Conservation (phyloP, 2,113 vertebrate species). For the Herpetotheres cachinnans region DNA sequence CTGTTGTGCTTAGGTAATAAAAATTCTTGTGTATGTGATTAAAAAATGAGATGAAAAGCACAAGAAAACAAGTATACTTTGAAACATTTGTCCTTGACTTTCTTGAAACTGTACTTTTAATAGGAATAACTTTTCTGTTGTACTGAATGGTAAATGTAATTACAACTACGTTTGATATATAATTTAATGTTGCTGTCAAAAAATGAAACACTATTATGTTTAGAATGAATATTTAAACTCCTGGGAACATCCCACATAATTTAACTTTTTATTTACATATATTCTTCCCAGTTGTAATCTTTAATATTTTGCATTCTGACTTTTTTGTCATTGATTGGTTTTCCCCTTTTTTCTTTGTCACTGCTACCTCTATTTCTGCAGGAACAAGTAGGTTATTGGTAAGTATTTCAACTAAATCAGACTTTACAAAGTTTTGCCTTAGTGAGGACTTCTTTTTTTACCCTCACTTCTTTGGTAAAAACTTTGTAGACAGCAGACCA, state of each 20-base stretch:
- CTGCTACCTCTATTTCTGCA: slow-evolving; percentile 76
- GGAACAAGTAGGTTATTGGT: slow-evolving; percentile 76
- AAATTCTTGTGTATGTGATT: not conserved
- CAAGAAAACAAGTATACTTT: not conserved
- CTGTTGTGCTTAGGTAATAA: not conserved
- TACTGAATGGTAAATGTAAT: not conserved
- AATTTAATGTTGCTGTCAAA: not conserved
- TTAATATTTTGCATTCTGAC: slow-evolving; percentile 49
- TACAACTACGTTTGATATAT: not conserved
- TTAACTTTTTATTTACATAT: not conserved
- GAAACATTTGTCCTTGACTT: not conserved
- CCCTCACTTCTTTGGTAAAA: slow-evolving; percentile 68
- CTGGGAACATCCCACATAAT: not conserved
- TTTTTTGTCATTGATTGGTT: slow-evolving; percentile 75
- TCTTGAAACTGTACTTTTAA: not conserved
- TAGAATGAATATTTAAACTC: not conserved
- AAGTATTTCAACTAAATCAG: slow-evolving; percentile 71
- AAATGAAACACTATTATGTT: not conserved
- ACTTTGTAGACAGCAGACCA: slow-evolving; percentile 71
- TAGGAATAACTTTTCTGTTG: not conserved
- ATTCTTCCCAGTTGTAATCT: slow-evolving; percentile 49
- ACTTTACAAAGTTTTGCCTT: slow-evolving; percentile 76
- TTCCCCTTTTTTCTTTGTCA: slow-evolving; percentile 70
- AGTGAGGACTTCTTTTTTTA: slow-evolving; percentile 48
- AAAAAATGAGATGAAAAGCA: not conserved